Evolutionary conservation across 1,140 invertebrate genomes (phyloP), one percentile per base, ranked within the genome.

Genomic region (Uloborus diversus): DNA sequence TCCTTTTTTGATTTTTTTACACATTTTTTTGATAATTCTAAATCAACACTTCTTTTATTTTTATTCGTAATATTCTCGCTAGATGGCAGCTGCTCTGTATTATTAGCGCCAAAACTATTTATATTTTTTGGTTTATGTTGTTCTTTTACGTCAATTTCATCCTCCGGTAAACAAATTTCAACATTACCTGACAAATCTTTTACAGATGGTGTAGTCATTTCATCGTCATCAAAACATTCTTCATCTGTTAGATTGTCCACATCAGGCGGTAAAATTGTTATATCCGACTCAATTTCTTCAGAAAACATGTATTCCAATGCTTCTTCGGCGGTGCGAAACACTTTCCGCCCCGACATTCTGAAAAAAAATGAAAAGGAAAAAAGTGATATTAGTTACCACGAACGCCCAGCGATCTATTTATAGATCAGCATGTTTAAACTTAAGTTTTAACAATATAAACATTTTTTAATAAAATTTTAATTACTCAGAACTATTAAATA

Each of bases 251-350:
- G 20, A 11, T 51, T 20, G 20, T 51, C 49, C 7, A 7, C 7
- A 51, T 51, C 49, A 51, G 49, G 49, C 49, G 7, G 49, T 51
- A 51, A 51, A n/a, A 20, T n/a, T n/a, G 20, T 51, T 51, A 51
- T 51, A 51, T 51, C 49, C 13, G 49, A 51, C 49, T 51, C 49
- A n/a, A 51, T 51, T 51, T 51, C 49, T 20, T 51, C 20, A 51
- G 49, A 51, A 51, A n/a, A 51, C 49, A 51, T 7, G 20, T 51
- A 51, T 51, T 51, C 49, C 20, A n/a, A 51, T 20, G 49, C 49
- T 51, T 51, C n/a, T 51, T 51, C 49, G 49, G 49, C n/a, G n/a
- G 49, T 51, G 49, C 20, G 49, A 51, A 51, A 51, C 49, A 51
- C 49, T 51, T 51, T 51, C 13, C 49, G 49, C 49, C 49, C 13